Base-by-base conservation (phyloP, 2,113 vertebrate genomes). In the Ornithorhynchus anatinus region DNA sequence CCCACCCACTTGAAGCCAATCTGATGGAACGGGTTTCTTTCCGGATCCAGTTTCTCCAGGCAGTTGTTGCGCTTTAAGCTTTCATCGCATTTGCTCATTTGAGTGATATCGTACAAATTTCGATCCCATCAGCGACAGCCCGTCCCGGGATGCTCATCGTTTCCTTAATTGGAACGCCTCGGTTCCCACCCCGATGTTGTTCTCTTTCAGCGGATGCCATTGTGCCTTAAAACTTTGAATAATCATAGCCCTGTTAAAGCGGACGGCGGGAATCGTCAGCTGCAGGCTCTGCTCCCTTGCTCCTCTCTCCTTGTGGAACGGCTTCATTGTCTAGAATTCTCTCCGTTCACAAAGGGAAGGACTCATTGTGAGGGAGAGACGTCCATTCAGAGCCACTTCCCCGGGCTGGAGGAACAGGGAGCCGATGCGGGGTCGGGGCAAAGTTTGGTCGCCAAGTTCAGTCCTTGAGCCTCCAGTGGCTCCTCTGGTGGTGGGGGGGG, bases 181-280 rank as follows among this genome's bases (percentile, higher is more conserved):
- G 78, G 74, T 86, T 89, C 74, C 85, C 84, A 91, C 90, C 88
- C 92, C 92, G 90, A 92, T 91, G 89, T 91, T 91, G 89, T 91
- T 91, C 85, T 54, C 83, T 93, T 89, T 92, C 89, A 92, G 87
- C 87, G 86, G 84, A 91, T 79, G 90, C 84, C 77, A 86, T 85
- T 92, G 88, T 89, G 84, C 89, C 90, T 92, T 91, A 89, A 92
- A 93, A 92, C 90, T 91, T 86, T 54, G 73, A 87, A 87, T 93
- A 92, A 93, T 92, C 92, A 92, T 86, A 92, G 91, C 84, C 81
- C 85, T 91, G 82, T 84, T 89, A 90, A 90, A 66, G 78, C 73
- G 75, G 73, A 90, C 77, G 52, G 77, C 52, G 90, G 91, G 88
- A 90, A 91, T 80, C 88, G 85, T 85, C 86, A 88, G 81, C 86